Evolutionary conservation across 1,140 invertebrate genomes (phyloP).

Genomic region (Zaprionus camerounensis): DNA sequence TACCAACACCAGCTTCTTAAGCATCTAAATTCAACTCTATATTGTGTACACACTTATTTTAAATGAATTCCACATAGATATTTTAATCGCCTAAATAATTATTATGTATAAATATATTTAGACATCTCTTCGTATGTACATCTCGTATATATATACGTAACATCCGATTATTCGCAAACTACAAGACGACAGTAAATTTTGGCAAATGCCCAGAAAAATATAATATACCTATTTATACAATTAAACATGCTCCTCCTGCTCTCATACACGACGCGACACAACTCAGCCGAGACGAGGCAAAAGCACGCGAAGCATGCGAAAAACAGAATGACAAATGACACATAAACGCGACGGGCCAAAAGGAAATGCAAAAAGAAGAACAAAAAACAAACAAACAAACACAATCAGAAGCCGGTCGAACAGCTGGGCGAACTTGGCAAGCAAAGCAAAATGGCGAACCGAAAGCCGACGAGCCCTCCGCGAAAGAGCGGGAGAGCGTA

Average conservation of each 20-base stretch:
- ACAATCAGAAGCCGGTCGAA: conserved; percentile 48
- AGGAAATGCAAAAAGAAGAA: conserved; percentile 16
- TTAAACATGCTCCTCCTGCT: conserved; percentile 22
- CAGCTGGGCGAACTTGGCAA: conserved; percentile 58
- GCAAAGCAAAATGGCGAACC: conserved; percentile 48
- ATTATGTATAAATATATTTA: conserved; percentile 10
- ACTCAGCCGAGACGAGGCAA: background rate
- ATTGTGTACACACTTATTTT: background rate
- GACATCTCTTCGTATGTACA: conserved; percentile 13
- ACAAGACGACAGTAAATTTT: conserved; percentile 46
- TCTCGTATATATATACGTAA: conserved; percentile 32
- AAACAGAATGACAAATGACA: conserved; percentile 41
- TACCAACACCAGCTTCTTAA: background rate
- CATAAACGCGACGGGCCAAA: conserved; percentile 30
- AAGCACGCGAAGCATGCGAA: conserved; percentile 41
- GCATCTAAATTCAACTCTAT: background rate
- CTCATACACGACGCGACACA: conserved; percentile 10
- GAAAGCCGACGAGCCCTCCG: conserved; percentile 50
- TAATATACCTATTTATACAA: conserved; percentile 48
- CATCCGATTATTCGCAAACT: conserved; percentile 33
- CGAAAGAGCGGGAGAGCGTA: conserved; percentile 13
- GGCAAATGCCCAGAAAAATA: conserved; percentile 46
- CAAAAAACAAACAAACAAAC: conserved; percentile 31
- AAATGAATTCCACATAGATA: conserved; percentile 7
- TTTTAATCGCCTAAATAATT: conserved; percentile 9